phyloP scores from a whole-genome alignment of 1,140 invertebrate species.

The Neodiprion pinetum region DNA sequence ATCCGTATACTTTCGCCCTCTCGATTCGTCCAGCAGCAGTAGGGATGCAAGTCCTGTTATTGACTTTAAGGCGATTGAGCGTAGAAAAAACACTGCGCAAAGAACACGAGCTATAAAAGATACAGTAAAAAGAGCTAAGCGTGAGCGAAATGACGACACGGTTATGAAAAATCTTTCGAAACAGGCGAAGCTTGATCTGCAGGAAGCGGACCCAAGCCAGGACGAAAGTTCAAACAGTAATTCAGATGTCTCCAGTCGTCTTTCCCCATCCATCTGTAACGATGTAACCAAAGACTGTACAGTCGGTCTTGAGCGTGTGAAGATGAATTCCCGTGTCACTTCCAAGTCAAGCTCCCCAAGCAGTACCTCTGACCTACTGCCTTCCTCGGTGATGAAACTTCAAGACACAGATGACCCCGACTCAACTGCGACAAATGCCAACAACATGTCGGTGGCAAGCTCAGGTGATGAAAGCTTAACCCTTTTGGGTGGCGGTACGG shows the following conservation, averaged over 20 bases:
- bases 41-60: conserved; percentile 51
- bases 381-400: conserved; percentile 48
- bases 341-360: conserved; percentile 54
- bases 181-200: conserved; percentile 44
- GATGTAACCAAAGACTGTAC: conserved; percentile 42
- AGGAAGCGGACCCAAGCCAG: conserved; percentile 49
- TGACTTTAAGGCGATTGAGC: conserved; percentile 42
- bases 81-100: conserved; percentile 47
- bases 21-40: conserved; percentile 56
- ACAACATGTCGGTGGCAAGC: conserved; percentile 48
- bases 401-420: conserved; percentile 47
- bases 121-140: conserved; percentile 39
- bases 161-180: conserved; percentile 38
- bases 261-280: conserved; percentile 46
- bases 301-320: conserved; percentile 27
- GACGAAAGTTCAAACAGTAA: conserved; percentile 55
- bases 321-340: conserved; percentile 45
- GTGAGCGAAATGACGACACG: conserved; percentile 41
- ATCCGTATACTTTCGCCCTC: conserved; percentile 49
- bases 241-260: conserved; percentile 45
- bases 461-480: conserved; percentile 55
- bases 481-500: conserved; percentile 45
- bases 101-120: conserved; percentile 45
- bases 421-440: conserved; percentile 42
- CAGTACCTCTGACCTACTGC: conserved; percentile 42